Evolutionary conservation across 2,888 invertebrate genomes (phyloP).

Genomic region (Eristalis arbustorum): DNA sequence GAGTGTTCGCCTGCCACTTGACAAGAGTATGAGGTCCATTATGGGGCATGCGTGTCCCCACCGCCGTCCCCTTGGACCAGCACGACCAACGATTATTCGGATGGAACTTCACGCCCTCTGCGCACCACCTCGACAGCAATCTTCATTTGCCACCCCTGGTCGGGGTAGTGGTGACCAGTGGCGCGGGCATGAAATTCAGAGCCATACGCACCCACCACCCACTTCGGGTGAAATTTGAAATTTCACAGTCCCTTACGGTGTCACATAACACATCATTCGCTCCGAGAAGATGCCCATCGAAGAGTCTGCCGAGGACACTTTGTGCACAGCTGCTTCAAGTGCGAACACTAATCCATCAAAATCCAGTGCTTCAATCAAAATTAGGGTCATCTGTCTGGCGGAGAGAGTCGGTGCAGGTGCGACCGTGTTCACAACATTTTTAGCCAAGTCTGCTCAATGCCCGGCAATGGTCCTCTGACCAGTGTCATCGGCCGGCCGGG

Average conservation of each 20-base stretch:
- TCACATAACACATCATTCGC: slow-evolving; percentile 9
- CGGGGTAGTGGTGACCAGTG: slow-evolving; percentile 27
- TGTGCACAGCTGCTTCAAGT: slow-evolving; percentile 49
- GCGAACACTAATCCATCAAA: slow-evolving; percentile 66
- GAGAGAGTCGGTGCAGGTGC: slow-evolving; percentile 56
- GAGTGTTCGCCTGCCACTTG: slow-evolving; percentile 59
- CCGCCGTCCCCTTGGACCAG: neutral
- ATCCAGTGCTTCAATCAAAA: slow-evolving; percentile 67
- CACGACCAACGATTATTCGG: neutral
- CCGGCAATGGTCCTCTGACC: neutral
- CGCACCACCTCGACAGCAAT: slow-evolving; percentile 4
- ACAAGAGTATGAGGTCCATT: slow-evolving; percentile 54
- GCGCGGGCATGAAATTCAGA: slow-evolving; percentile 39
- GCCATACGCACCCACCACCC: slow-evolving; percentile 6
- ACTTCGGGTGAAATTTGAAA: neutral
- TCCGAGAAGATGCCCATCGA: slow-evolving; percentile 18
- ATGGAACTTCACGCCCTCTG: neutral
- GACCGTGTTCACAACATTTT: slow-evolving; percentile 55
- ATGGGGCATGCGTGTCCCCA: slow-evolving; percentile 44
- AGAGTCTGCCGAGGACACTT: neutral
- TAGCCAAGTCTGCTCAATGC: slow-evolving; percentile 9
- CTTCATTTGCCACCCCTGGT: slow-evolving; percentile 19
- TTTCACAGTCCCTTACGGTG: neutral
- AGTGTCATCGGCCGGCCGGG: neutral
- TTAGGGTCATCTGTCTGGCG: slow-evolving; percentile 43